Base-by-base conservation (phyloP, 2,888 invertebrate genomes). In the Acrobeloides nanus region DNA sequence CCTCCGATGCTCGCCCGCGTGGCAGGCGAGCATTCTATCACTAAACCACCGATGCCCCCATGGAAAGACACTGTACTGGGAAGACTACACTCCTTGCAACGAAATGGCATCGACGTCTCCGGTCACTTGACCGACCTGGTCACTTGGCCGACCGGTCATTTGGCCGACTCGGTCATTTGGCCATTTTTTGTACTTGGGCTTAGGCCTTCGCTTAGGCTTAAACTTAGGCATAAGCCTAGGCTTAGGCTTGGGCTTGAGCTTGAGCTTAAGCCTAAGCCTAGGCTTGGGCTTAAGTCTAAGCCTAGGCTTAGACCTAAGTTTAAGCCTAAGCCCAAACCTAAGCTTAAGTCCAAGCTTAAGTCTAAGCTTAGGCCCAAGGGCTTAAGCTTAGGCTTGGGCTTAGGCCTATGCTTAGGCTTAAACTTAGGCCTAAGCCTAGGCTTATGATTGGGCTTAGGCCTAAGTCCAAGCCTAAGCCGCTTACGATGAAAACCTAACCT, bases 11-110 rank as follows among this genome's bases (percentile, higher is more conserved):
- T n/a, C 64, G 62, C 61, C 64, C 64, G 64, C 64, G 64, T 64
- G 64, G 64, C 64, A 64, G 64, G 64, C 64, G 64, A 64, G 64
- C 63, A 64, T 65, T 62, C 66, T 67, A 60, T 64, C 66, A 60
- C 60, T 66, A 61, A 65, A 67, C 62, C 64, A 68, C 61, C 46
- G 45, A 46, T 46, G 46, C 46, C n/a, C n/a, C n/a, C n/a, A n/a
- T n/a, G n/a, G n/a, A n/a, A n/a, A n/a, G n/a, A n/a, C n/a, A n/a
- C n/a, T n/a, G n/a, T n/a, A n/a, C n/a, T n/a, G n/a, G n/a, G n/a
- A n/a, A n/a, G n/a, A n/a, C n/a, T n/a, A n/a, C n/a, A n/a, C n/a
- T n/a, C n/a, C n/a, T n/a, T n/a, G n/a, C n/a, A n/a, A n/a, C n/a
- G n/a, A n/a, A n/a, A n/a, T n/a, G n/a, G n/a, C n/a, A n/a, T n/a